Evolutionary conservation across 2,113 vertebrate species (phyloP).

Genomic region (Polyodon spathula): DNA sequence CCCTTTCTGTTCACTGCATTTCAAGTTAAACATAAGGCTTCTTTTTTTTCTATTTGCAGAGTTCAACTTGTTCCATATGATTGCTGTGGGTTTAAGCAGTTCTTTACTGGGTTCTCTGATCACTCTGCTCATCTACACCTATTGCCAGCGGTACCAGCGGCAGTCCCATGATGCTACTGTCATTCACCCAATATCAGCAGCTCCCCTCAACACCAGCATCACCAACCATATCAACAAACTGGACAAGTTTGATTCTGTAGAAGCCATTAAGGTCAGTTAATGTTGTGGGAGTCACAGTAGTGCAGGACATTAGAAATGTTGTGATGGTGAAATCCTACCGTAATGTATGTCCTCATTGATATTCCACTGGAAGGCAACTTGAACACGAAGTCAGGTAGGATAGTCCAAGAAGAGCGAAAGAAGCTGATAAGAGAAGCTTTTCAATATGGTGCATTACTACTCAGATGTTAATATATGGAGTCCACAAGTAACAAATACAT

Average conservation of each 20-base stretch:
- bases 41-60: slow-evolving; percentile 50
- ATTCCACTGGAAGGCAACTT: too few species aligned
- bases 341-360: too few species aligned
- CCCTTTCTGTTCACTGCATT: background rate
- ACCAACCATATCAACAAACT: slow-evolving; percentile 98
- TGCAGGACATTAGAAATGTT: too few species aligned
- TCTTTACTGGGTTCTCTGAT: slow-evolving; percentile 91
- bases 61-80: slow-evolving; percentile 96
- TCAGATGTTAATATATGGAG: too few species aligned
- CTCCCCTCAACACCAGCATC: slow-evolving; percentile 91
- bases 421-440: too few species aligned
- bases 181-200: slow-evolving; percentile 87
- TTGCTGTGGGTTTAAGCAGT: slow-evolving; percentile 88
- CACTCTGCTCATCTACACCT: slow-evolving; percentile 85
- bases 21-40: background rate
- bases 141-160: slow-evolving; percentile 90
- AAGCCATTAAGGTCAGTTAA: slow-evolving; percentile 87
- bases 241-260: slow-evolving; percentile 92
- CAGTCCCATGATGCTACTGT: slow-evolving; percentile 92
- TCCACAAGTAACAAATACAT: too few species aligned
- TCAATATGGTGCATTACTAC: too few species aligned
- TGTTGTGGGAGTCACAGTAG: background rate
- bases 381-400: too few species aligned
- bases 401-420: too few species aligned
- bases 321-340: too few species aligned